Evolutionary conservation across 2,888 invertebrate genomes (phyloP).

Genomic region (Heliothis peltigera): DNA sequence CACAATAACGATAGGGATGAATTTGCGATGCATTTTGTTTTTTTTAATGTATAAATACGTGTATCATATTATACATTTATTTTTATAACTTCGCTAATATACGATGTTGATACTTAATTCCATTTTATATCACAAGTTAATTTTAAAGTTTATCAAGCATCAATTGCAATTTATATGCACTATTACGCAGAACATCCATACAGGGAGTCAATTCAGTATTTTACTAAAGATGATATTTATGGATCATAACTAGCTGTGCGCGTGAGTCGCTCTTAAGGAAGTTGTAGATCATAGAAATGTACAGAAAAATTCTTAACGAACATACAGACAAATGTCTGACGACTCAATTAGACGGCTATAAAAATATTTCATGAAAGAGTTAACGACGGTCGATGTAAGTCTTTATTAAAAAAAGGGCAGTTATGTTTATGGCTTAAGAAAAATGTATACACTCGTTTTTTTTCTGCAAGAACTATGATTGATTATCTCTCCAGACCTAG

Average conservation of each 20-base stretch:
- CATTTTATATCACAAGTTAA: background rate
- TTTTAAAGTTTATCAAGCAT: slow-evolving; percentile 5
- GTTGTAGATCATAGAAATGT: slow-evolving; percentile 30
- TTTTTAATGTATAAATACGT: too few relatives aligned
- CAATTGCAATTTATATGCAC: slow-evolving; percentile 12
- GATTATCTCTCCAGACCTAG: too few relatives aligned
- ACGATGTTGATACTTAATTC: too few relatives aligned
- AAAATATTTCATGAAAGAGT: slow-evolving; percentile 11
- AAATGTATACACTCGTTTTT: too few relatives aligned
- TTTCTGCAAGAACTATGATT: too few relatives aligned
- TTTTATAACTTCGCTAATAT: too few relatives aligned
- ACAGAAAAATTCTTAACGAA: slow-evolving; percentile 20
- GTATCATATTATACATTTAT: too few relatives aligned
- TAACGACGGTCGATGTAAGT: background rate
- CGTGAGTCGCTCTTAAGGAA: slow-evolving; percentile 20
- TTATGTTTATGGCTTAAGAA: too few relatives aligned
- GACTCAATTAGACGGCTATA: slow-evolving; percentile 27
- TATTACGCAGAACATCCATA: slow-evolving; percentile 23
- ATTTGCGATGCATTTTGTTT: too few relatives aligned
- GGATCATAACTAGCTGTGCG: slow-evolving; percentile 40
- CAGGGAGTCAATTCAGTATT: slow-evolving; percentile 34
- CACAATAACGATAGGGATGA: too few relatives aligned
- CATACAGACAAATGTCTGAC: slow-evolving; percentile 13
- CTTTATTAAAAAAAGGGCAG: background rate
- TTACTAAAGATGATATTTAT: slow-evolving; percentile 37